Conservation (phyloP, 2,888 invertebrate species). For the Cotesia congregata region DNA sequence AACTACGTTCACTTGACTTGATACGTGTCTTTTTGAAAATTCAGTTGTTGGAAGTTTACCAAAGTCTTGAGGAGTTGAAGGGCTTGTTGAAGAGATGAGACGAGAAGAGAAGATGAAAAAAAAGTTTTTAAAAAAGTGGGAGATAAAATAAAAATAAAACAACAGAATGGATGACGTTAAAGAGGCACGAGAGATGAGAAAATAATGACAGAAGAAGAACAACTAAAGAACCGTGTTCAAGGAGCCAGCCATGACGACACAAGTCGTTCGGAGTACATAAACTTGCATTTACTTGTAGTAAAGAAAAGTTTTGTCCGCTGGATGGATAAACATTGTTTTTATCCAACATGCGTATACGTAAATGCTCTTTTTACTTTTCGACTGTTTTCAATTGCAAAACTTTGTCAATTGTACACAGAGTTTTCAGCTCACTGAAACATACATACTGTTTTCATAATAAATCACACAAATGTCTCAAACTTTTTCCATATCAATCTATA, state of each 20-base stretch:
- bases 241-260: conserved; percentile 23
- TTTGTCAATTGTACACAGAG: conserved; percentile 19
- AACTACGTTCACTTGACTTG: conserved; percentile 29
- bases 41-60: conserved; percentile 33
- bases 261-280: conserved; percentile 35
- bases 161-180: conserved; percentile 32
- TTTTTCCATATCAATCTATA: conserved; percentile 9
- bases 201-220: conserved; percentile 35
- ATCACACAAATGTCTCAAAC: background rate
- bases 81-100: background rate
- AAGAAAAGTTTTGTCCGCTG: conserved; percentile 27
- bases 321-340: conserved; percentile 27
- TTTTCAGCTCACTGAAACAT: background rate
- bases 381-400: conserved; percentile 30
- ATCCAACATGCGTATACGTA: conserved; percentile 28
- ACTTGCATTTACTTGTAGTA: conserved; percentile 28
- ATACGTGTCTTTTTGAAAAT: conserved; percentile 31
- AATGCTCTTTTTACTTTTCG: conserved; percentile 20
- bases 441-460: conserved; percentile 12
- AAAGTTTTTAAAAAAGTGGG: conserved; percentile 9
- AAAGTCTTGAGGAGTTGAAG: conserved; percentile 32
- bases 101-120: conserved; percentile 4
- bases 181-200: conserved; percentile 37
- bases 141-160: conserved; percentile 20
- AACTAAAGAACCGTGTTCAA: conserved; percentile 26